Base-by-base conservation (phyloP, 2,113 vertebrate species). In the Heloderma charlesbogerti region DNA sequence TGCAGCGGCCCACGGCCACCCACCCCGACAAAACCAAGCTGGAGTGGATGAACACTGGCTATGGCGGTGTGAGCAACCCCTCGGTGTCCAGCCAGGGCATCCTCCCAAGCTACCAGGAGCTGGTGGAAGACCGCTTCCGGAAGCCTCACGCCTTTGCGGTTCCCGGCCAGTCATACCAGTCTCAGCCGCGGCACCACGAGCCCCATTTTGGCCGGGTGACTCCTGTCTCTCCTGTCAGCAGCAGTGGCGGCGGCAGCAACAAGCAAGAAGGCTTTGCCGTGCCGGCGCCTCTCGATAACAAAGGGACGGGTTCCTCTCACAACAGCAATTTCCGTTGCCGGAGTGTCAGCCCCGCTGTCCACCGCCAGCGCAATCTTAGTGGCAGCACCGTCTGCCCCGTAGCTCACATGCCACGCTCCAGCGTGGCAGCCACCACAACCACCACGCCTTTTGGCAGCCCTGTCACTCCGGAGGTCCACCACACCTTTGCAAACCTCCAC, bases 41-140 rank as follows among this genome's bases (percentile, higher is more conserved):
- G 0, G 99, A 99, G 91, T 99, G 99, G 99, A 99, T 99, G 98
- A 99, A 98, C 89, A 98, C 98, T 0, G 98, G 98, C 82, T 99
- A 99, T 88, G 95, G 96, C 0, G 96, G 96, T 3, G 96, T 97
- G 0, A 96, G 96, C 66, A 97, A 88, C 86, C 98, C 98, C 0
- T 95, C 98, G 0, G 97, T 97, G 37, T 97, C 98, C 7, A 98
- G 96, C 96, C 98, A 97, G 0, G 98, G 98, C 91, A 98, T 99
- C 95, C 97, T 99, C 22, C 98, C 98, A 1, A 98, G 98, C 97
- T 99, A 99, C 92, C 98, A 99, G 95, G 98, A 99, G 90, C 96
- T 99, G 69, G 98, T 99, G 90, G 99, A 99, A n/a, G 98, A 99
- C 95, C 98, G 98, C 83, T 99, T 99, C 97, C 97, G 99, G 94